A percentile compares a stretch with the other conserved stretches of the same genome.
Evolutionary conservation across 2,797 vertebrate genomes (phyloP).

Genomic region (Ctenopoma kingsleyae): DNA sequence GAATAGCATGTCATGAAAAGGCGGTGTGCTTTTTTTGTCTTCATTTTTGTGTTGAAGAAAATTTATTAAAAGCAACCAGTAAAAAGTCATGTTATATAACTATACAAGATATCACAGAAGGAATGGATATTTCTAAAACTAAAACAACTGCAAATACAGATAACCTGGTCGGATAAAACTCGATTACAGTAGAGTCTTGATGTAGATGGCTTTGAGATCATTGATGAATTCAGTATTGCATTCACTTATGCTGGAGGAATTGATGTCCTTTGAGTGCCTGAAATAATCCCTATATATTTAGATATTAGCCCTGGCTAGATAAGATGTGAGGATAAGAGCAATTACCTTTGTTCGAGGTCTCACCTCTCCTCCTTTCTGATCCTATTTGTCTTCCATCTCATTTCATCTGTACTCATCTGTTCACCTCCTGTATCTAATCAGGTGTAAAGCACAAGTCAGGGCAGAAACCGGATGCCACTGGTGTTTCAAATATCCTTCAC

Average conservation of each 20-base stretch:
- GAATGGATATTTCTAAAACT: not conserved
- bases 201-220: too few relatives aligned
- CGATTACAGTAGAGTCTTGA: not conserved
- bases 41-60: not conserved
- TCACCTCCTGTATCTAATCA: slow-evolving; percentile 76
- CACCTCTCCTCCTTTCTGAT: slow-evolving; percentile 13
- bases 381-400: slow-evolving; percentile 56
- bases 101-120: not conserved
- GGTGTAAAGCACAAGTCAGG: slow-evolving; percentile 70
- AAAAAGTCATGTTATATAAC: not conserved
- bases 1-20: not conserved
- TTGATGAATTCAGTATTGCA: slow-evolving; percentile 1
- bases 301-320: slow-evolving; percentile 56
- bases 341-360: slow-evolving; percentile 39
- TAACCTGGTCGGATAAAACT: not conserved
- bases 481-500: slow-evolving; percentile 68
- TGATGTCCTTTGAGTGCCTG: slow-evolving; percentile 10
- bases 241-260: slow-evolving; percentile 9
- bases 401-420: slow-evolving; percentile 64
- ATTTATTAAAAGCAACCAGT: not conserved
- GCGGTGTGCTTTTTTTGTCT: slow-evolving; percentile 6
- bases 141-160: not conserved
- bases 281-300: slow-evolving; percentile 54
- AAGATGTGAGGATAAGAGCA: slow-evolving; percentile 64
- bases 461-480: slow-evolving; percentile 76